Evolutionary conservation across 2,888 invertebrate genomes (phyloP), one percentile per base, ranked within the genome.

Genomic region (Drosophila atripex): DNA sequence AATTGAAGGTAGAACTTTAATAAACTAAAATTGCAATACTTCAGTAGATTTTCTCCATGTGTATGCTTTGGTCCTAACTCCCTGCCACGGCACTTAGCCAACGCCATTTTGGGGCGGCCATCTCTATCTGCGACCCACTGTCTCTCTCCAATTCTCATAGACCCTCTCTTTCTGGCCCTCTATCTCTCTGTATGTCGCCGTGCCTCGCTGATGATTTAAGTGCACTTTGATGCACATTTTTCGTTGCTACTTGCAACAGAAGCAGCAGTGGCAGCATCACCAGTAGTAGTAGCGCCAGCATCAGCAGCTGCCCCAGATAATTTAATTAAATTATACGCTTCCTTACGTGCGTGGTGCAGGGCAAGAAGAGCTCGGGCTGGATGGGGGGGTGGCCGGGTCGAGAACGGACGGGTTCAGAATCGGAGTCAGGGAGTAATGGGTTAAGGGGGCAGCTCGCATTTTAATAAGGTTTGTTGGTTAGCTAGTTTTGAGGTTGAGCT

Each of bases 191-290:
- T 80, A 71, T 85, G 86, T 87, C 79, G 77, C 86, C 88, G 83
- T 84, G 88, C 83, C 83, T 85, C 77, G 83, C 88, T 87, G 86
- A 87, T 85, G 83, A 84, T 84, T 87, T 84, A 84, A 84, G 88
- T 84, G 83, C 88, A 87, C 88, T 84, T 84, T 84, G 86, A 84
- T 84, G 83, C 88, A 82, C 86, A 87, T 84, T 84, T 84, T 87
- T 87, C 85, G 83, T 87, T 80, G 82, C 84, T 73, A 72, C 75
- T 68, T 63, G 64, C 78, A 63, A 57, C 57, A 52, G 70, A 53
- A 69, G 68, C 50, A 57, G 14, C 32, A 43, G 53, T 53, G 23
- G 56, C 57, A 28, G 55, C 52, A 53, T 14, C 12, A 14, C 4
- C 39, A 41, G 39, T 18, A 41, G 39, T 18, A 41, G 12, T 30